phyloP scores from a whole-genome alignment of 2,113 vertebrate genomes.

The Vidua chalybeata region DNA sequence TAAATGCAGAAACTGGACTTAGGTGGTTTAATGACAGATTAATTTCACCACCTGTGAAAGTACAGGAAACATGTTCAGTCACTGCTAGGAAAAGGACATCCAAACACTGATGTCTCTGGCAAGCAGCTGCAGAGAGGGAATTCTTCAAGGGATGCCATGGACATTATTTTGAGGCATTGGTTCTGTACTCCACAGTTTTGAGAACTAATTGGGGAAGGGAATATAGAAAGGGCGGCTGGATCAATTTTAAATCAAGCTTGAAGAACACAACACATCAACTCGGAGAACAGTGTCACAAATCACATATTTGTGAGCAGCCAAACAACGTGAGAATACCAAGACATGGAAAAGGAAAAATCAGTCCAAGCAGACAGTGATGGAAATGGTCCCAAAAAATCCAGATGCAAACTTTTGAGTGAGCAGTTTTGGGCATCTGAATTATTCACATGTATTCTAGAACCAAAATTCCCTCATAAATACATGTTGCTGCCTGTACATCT shows the following conservation, averaged over 20 bases:
- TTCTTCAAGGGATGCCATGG: not conserved
- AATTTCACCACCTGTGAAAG: not conserved
- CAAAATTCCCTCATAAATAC: not conserved
- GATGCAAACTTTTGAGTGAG: not conserved
- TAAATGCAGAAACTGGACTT: slow-evolving; percentile 1
- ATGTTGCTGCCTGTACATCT: not conserved
- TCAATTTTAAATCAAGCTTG: not conserved
- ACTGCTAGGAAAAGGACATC: not conserved
- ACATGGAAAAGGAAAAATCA: not conserved
- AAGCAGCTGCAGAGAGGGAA: not conserved
- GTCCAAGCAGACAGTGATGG: not conserved
- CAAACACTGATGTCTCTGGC: not conserved
- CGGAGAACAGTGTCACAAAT: not conserved
- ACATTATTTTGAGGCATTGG: not conserved
- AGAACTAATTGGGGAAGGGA: not conserved
- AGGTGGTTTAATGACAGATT: not conserved
- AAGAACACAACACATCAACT: not conserved
- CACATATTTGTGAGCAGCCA: not conserved
- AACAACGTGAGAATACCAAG: not conserved
- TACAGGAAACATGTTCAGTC: not conserved
- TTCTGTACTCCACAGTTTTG: not conserved
- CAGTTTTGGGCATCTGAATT: not conserved
- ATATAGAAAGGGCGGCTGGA: not conserved
- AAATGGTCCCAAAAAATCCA: not conserved
- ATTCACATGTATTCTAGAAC: not conserved